These are phyloP conservation scores for Scaeva pyrastri DNA, from an alignment of 2,888 invertebrate genomes.

Conservation along the genomic window DNA sequence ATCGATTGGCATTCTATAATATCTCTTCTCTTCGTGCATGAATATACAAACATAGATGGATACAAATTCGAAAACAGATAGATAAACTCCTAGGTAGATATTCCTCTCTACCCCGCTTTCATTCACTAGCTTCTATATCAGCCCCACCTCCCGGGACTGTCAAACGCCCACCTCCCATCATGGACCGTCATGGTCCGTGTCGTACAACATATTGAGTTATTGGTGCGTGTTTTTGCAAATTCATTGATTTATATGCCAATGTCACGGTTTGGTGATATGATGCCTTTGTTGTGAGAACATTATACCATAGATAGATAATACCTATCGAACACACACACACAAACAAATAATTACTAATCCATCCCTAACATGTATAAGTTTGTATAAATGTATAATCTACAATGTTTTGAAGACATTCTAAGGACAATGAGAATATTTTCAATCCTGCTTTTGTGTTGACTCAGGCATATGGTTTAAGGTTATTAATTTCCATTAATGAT, in stretches of 20 bases:
- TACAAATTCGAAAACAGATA: slow-evolving; percentile 12
- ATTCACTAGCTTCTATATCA: neutral
- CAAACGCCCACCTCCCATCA: too few relatives aligned
- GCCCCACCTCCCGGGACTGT: too few relatives aligned
- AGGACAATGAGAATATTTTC: slow-evolving; percentile 3
- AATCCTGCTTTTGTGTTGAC: neutral
- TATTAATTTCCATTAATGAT: slow-evolving; percentile 76
- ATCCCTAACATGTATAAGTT: neutral
- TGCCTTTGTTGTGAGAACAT: slow-evolving; percentile 1
- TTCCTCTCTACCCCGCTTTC: neutral
- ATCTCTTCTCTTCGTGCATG: slow-evolving; percentile 31
- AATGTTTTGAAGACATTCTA: slow-evolving; percentile 18
- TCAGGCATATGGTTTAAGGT: slow-evolving; percentile 48
- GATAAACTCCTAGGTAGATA: slow-evolving; percentile 5
- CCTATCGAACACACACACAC: too few relatives aligned
- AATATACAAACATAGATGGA: neutral
- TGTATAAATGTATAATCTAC: too few relatives aligned
- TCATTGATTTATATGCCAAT: slow-evolving; percentile 54
- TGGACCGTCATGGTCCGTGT: slow-evolving; percentile 9
- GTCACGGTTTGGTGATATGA: slow-evolving; percentile 12
- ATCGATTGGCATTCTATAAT: slow-evolving; percentile 67
- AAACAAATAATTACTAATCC: neutral
- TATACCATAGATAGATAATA: neutral
- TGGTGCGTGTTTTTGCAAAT: slow-evolving; percentile 60
- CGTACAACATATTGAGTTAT: slow-evolving; percentile 57